These are phyloP conservation scores for Aphrophora alni DNA, from an alignment of 2,888 invertebrate genomes.

Conservation along the genomic window DNA sequence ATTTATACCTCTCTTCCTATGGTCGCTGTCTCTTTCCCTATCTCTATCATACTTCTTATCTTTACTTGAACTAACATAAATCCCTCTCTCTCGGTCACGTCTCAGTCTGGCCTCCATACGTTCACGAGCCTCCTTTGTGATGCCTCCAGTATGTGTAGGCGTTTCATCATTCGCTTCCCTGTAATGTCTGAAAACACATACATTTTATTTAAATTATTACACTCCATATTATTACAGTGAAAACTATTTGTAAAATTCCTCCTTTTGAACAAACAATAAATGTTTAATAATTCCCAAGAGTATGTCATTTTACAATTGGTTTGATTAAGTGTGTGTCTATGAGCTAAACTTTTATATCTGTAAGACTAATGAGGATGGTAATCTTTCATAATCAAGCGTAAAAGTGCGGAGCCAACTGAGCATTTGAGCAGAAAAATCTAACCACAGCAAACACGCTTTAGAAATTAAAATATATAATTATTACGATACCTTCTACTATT, in stretches of 20 bases:
- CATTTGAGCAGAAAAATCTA: no score
- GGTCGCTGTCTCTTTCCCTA: conserved; percentile 55
- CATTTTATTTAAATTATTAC: background rate
- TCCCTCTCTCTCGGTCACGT: conserved; percentile 71
- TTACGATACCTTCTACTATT: no score
- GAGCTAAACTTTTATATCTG: no score
- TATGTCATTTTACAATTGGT: no score
- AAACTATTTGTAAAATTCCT: background rate
- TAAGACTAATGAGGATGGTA: no score
- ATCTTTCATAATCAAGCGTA: no score
- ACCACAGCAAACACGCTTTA: no score
- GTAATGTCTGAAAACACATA: conserved; percentile 66
- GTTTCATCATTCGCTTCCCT: conserved; percentile 85
- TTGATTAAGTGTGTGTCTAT: no score
- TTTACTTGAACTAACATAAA: conserved; percentile 68
- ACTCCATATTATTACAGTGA: background rate
- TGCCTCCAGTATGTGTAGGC: conserved; percentile 93
- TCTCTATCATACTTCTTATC: conserved; percentile 58
- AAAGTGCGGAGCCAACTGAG: no score
- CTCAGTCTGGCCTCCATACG: conserved; percentile 52
- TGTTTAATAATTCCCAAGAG: no score
- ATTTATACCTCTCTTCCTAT: conserved; percentile 53
- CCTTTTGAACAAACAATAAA: background rate
- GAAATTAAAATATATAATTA: no score
- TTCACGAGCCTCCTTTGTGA: conserved; percentile 72